Base-by-base conservation (phyloP, 2,888 invertebrate species). In the Lordiphosa andalusiaca region DNA sequence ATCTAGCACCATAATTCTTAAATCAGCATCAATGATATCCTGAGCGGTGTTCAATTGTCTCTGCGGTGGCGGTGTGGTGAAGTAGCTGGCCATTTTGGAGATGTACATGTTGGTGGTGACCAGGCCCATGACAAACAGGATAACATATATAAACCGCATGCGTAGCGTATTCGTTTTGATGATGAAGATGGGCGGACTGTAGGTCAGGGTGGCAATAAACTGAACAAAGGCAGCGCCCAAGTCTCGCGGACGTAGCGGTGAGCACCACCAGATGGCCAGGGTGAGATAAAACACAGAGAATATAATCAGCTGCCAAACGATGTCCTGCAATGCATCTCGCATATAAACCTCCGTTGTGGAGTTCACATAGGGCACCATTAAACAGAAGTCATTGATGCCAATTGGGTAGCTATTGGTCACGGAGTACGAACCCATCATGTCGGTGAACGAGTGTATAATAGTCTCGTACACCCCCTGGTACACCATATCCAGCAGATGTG, bases 341-440 rank as follows among this genome's bases (percentile, higher is more conserved):
- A 86, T 54, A 40, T 80, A 88, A 6, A 69, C 41, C 7, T 85
- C 71, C 16, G 74, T 74, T 1, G 78, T 56, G 0, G 86, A 76
- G 52, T 83, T 85, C 2, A 61, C 67, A 44, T 63, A 76, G 0
- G 88, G 88, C 12, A 88, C 81, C 82, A 88, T 86, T 2, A 88
- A 25, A 46, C 87, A 88, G 69, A 80, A 80, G 25, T 87, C 87
- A 50, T 81, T 86, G 6, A 86, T 82, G 33, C 78, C 80, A 4
- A 88, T 75, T 1, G 88, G 88, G 53, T 88, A 86, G 61, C 88
- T 86, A 2, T 59, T 53, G 39, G 73, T 73, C 2, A 73, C 48
- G 23, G 68, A 53, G 3, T 38, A 41, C 16, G 53, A 52, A 5
- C 60, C 51, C 3, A 66, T 19, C 10, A 85, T 57, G 23, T 72